Conservation (phyloP, 1,140 invertebrate species). For the Caenorhabditis elegans region DNA sequence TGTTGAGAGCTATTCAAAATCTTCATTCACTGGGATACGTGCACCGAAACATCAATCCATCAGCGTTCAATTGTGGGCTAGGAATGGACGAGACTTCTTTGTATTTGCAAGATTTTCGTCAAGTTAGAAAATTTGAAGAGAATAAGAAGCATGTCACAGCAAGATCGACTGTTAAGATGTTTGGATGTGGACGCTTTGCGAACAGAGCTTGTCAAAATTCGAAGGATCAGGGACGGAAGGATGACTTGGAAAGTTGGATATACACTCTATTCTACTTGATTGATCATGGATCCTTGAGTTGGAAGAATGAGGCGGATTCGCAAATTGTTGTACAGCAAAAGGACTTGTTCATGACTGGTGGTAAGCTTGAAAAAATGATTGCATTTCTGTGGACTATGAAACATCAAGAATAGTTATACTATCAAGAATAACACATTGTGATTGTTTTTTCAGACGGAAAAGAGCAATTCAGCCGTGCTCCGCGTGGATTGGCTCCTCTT, state of each 20-base stretch:
- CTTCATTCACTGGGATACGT: background rate
- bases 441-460: background rate
- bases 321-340: background rate
- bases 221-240: background rate
- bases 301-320: background rate
- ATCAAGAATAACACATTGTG: too few species aligned
- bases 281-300: background rate
- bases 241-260: conserved; percentile 7
- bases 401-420: too few species aligned
- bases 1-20: background rate
- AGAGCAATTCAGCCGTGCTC: background rate
- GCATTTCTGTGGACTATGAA: too few species aligned
- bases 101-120: background rate
- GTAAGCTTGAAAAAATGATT: background rate
- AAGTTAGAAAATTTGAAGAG: background rate
- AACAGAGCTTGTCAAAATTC: background rate
- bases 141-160: background rate
- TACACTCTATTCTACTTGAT: background rate
- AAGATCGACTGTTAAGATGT: background rate
- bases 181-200: background rate
- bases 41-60: background rate
- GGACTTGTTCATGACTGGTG: background rate
- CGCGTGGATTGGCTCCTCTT: background rate
- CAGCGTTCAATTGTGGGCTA: background rate
- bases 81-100: background rate